phyloP scores from a whole-genome alignment of 1,140 invertebrate genomes.

The Araneus ventricosus region DNA sequence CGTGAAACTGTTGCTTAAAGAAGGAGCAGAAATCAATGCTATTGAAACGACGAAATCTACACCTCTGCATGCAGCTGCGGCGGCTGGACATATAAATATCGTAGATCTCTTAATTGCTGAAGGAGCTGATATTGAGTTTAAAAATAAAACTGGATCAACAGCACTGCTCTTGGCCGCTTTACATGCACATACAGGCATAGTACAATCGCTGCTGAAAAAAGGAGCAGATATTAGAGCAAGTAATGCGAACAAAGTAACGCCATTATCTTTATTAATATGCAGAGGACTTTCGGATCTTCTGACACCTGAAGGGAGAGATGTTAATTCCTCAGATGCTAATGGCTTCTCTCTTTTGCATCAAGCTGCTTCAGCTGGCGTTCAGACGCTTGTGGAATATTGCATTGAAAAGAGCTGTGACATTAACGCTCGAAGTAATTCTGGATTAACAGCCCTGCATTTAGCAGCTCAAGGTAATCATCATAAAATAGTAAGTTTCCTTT shows the following conservation, averaged over 20 bases:
- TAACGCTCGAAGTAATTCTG: too few relatives aligned
- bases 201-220: too few relatives aligned
- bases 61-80: constrained; percentile 77
- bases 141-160: too few relatives aligned
- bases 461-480: not conserved
- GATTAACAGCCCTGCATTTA: not conserved
- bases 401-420: not conserved
- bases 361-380: constrained; percentile 94
- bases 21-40: constrained; percentile 10
- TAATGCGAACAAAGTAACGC: too few relatives aligned
- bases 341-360: constrained; percentile 90
- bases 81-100: constrained; percentile 78
- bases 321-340: too few relatives aligned
- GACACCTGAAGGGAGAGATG: too few relatives aligned
- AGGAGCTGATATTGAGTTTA: constrained; percentile 33
- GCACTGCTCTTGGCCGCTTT: constrained; percentile 75
- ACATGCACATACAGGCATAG: too few relatives aligned
- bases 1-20: constrained; percentile 20
- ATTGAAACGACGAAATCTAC: constrained; percentile 34
- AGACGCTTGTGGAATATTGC: constrained; percentile 91
- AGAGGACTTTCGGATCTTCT: too few relatives aligned
- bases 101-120: constrained; percentile 74
- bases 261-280: too few relatives aligned
- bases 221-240: too few relatives aligned
- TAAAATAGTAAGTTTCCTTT: not conserved